Conservation (phyloP, 2,888 invertebrate species). For the Phalera bucephala region DNA sequence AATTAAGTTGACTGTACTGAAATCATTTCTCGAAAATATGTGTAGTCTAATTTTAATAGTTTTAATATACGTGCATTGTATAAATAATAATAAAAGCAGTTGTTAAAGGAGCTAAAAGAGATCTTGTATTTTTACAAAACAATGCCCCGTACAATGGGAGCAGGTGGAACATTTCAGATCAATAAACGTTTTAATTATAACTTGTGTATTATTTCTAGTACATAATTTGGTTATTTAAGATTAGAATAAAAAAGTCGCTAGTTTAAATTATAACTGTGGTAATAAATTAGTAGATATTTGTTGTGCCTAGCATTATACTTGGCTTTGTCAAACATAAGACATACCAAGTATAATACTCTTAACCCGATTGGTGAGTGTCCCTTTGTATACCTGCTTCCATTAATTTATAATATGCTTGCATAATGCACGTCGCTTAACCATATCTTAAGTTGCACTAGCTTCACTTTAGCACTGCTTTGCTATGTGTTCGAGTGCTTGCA, state of each 20-base stretch:
- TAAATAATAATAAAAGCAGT: constrained; percentile 29
- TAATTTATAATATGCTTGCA: constrained; percentile 18
- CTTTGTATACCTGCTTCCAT: constrained; percentile 70
- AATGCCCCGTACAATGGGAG: constrained; percentile 50
- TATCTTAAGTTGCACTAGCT: constrained; percentile 31
- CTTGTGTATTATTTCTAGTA: constrained; percentile 38
- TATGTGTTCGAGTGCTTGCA: no score
- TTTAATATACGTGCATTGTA: constrained; percentile 7
- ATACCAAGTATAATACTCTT: no score
- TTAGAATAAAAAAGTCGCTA: no score
- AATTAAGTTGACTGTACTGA: no score
- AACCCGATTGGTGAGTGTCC: constrained; percentile 27
- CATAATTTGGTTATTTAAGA: constrained; percentile 1
- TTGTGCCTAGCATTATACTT: no score
- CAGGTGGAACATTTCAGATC: constrained; percentile 45
- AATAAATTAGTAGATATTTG: no score
- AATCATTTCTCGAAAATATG: no score
- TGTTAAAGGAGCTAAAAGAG: constrained; percentile 30
- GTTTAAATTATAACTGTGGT: no score
- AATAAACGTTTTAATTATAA: constrained; percentile 45
- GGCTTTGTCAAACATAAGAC: no score
- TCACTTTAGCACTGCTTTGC: no score
- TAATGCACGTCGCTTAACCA: constrained; percentile 26
- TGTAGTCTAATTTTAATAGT: no score
- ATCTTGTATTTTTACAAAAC: constrained; percentile 22